Conservation (phyloP, 2,113 vertebrate species). For the Mesocricetus auratus region DNA sequence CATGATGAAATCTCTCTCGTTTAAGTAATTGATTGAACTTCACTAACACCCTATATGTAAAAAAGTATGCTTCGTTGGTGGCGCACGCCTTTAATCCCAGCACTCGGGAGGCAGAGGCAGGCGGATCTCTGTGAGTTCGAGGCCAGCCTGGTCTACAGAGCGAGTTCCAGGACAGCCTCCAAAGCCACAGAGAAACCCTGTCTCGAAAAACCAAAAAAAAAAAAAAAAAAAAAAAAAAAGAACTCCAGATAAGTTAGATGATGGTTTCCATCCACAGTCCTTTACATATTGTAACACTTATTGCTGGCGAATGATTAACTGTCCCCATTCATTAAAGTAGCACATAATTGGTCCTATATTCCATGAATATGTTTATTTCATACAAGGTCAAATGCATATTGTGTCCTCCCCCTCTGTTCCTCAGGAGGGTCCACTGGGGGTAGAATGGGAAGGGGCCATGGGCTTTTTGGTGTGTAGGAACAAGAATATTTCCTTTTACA, state of each 20-base stretch:
- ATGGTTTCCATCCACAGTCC: background rate
- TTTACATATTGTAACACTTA: background rate
- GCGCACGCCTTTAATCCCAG: no score
- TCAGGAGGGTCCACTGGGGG: background rate
- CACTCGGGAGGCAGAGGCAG: no score
- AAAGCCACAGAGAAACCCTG: no score
- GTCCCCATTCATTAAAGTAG: background rate
- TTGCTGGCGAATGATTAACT: background rate
- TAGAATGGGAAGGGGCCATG: background rate
- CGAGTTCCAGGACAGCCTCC: no score
- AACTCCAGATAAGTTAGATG: background rate
- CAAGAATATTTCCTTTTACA: conserved; percentile 71
- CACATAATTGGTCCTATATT: background rate
- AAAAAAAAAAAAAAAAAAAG: no score
- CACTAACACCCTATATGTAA: background rate
- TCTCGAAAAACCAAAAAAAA: no score
- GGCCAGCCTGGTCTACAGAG: no score
- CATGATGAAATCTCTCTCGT: background rate
- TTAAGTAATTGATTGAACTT: background rate
- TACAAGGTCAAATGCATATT: background rate
- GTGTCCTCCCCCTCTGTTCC: background rate
- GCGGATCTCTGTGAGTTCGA: no score
- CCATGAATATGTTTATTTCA: background rate
- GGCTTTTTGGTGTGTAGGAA: conserved; percentile 44
- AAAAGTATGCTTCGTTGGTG: conserved; percentile 16